Evolutionary conservation across 2,797 vertebrate species (phyloP), one percentile per base, ranked within the genome.

Genomic region (Glyptemys insculpta): DNA sequence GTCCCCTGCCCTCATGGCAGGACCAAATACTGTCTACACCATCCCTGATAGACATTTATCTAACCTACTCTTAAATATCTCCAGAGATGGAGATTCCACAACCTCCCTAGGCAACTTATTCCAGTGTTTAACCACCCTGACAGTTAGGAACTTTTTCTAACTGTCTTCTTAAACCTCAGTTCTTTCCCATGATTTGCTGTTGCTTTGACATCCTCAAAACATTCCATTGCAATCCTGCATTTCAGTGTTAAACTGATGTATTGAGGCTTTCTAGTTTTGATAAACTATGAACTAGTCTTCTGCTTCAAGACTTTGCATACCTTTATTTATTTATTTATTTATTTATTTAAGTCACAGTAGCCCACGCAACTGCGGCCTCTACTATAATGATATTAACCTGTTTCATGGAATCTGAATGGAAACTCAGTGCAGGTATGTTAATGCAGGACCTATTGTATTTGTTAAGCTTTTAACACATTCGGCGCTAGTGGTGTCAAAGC

Each of bases 391-490:
- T 18, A 68, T 90, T 86, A 81, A 50, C 31, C 91, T 25, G 4
- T 47, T 88, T 86, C 88, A 81, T 72, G 68, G 85, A 59, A 80
- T 83, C 68, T 90, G 76, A 81, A 81, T n/a, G 4, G 4, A 0
- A 49, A 92, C 65, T 81, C 53, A 3, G 3, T 44, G 79, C 41
- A 81, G 53, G 16, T 92, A 78, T 62, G 85, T 74, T 29, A 87
- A 76, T 4, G 2, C 76, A 65, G 89, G 88, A 94, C 90, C 94
- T 92, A 21, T 83, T 81, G 90, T 81, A 72, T 95, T 92, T 85
- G 83, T 97, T 96, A 97, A 88, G 89, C 79, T 95, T 97, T 93
- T 91, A 89, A 74, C 89, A 84, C 37, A 89, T 91, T 23, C 85
- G 83, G 82, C 81, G 47, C 44, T 49, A 53, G 27, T 91, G 79